These are phyloP conservation scores for Carcharodon carcharias DNA, from an alignment of 2,797 vertebrate genomes.

Conservation along the genomic window DNA sequence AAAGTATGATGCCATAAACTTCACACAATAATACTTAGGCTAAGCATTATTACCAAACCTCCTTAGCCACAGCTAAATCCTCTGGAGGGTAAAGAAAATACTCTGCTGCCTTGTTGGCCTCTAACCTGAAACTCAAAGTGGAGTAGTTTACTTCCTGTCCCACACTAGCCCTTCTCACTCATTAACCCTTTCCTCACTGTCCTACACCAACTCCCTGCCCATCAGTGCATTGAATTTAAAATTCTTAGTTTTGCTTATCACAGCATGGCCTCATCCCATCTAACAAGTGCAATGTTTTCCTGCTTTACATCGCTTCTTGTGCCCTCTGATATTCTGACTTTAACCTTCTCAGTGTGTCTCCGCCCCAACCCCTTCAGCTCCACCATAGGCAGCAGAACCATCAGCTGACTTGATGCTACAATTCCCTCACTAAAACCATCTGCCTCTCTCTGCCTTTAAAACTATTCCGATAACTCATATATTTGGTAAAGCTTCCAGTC, in stretches of 20 bases:
- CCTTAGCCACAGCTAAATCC: not conserved
- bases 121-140: not conserved
- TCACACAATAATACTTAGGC: not conserved
- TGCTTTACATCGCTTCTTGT: not conserved
- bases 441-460: not conserved
- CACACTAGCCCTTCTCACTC: not conserved
- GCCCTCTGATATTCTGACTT: not conserved
- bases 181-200: too few relatives aligned
- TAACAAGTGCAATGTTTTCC: not conserved
- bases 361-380: not conserved
- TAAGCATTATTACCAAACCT: not conserved
- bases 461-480: not conserved
- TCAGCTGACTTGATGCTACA: not conserved
- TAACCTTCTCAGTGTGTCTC: not conserved
- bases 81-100: not conserved
- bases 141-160: not conserved
- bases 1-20: not conserved
- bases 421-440: not conserved
- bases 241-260: too few relatives aligned
- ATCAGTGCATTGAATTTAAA: not conserved
- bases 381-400: not conserved
- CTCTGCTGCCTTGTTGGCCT: not conserved
- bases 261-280: not conserved
- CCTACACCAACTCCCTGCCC: not conserved
- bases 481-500: not conserved